A percentile compares a stretch with the other conserved stretches of the same genome.
Conservation (phyloP, 1,140 invertebrate species). For the Leptopilina clavipes region DNA sequence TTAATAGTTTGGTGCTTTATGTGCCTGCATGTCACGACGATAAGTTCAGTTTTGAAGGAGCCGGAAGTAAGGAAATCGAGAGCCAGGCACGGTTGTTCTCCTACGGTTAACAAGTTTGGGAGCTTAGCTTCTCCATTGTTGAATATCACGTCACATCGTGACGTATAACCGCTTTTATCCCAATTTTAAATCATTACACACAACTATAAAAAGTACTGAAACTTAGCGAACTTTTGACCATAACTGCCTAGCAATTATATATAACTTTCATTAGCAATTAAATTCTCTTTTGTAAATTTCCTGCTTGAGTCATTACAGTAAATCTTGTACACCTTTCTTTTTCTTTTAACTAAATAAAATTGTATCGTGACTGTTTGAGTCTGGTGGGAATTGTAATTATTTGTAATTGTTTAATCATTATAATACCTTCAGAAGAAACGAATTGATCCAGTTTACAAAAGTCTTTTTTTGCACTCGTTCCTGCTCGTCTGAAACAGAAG, state of each 20-base stretch:
- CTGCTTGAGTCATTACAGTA: not conserved
- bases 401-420: constrained; percentile 32
- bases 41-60: constrained; percentile 65
- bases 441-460: constrained; percentile 99
- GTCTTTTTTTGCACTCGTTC: constrained; percentile 99
- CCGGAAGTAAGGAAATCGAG: constrained; percentile 64
- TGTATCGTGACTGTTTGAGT: not conserved
- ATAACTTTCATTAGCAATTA: constrained; percentile 52
- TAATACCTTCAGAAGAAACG: constrained; percentile 96
- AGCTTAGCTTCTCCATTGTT: constrained; percentile 22
- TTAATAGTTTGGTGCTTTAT: constrained; percentile 36
- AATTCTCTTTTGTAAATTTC: not conserved
- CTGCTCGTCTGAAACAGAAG: constrained; percentile 95
- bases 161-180: constrained; percentile 45
- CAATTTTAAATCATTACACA: constrained; percentile 42
- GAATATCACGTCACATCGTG: constrained; percentile 48
- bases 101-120: constrained; percentile 55
- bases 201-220: constrained; percentile 13
- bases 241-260: constrained; percentile 40
- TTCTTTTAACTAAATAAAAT: not conserved
- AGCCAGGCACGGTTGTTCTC: constrained; percentile 59
- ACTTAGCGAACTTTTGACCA: constrained; percentile 10
- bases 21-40: constrained; percentile 38
- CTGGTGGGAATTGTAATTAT: not conserved
- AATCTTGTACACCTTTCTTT: not conserved